Percentiles rank a stretch among this genome's conserved stretches.
Evolutionary conservation across 35 echinoderm and acorn worm species (phyloP).

Genomic region (Apostichopus parvimensis): DNA sequence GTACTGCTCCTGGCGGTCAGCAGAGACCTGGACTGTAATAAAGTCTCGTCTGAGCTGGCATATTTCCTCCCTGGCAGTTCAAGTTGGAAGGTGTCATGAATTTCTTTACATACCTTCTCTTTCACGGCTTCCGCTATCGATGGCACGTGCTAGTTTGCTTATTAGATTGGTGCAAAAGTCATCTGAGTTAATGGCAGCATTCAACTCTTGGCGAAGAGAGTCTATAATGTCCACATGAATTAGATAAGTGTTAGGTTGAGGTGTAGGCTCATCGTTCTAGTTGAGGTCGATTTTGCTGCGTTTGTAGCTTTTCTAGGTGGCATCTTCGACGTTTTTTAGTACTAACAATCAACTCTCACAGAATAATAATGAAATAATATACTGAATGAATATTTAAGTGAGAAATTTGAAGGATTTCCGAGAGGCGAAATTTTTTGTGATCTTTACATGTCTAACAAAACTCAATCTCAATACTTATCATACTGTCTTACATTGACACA

Average conservation of each 20-base stretch:
- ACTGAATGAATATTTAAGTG: not conserved
- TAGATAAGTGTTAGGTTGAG: not conserved
- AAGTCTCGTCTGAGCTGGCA: no score
- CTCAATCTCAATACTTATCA: no score
- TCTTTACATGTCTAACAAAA: no score
- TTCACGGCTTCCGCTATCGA: no score
- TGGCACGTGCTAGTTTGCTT: constrained; percentile 3
- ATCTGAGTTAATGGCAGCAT: not conserved
- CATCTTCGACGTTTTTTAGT: not conserved
- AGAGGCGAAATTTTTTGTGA: no score
- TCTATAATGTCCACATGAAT: not conserved
- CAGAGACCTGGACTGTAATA: no score
- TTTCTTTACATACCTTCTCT: no score
- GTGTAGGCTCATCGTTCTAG: not conserved
- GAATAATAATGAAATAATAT: not conserved
- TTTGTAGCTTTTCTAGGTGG: not conserved
- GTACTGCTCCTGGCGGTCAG: no score
- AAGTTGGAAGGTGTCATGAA: no score
- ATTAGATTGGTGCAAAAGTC: constrained; percentile 3
- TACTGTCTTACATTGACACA: no score
- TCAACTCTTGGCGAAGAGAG: not conserved
- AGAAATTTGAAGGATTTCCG: not conserved
- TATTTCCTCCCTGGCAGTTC: no score
- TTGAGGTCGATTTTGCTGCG: not conserved
- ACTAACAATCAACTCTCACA: not conserved